These are phyloP conservation scores for Xyrauchen texanus DNA, from an alignment of 2,113 vertebrate species.

Conservation along the genomic window DNA sequence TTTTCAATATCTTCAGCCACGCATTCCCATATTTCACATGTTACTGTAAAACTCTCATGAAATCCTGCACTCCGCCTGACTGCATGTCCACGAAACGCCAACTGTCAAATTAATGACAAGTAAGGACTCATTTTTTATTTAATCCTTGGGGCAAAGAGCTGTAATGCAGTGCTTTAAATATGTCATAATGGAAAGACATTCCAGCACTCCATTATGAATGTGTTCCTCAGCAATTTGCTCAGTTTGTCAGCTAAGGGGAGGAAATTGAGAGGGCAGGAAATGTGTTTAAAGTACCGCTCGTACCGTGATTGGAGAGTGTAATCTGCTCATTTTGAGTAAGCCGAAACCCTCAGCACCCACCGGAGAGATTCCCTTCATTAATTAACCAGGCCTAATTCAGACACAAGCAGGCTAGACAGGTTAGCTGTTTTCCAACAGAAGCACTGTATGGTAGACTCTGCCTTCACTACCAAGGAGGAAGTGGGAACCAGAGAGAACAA, in stretches of 20 bases:
- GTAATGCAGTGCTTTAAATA: conserved; percentile 46
- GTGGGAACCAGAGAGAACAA: no score
- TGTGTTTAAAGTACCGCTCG: conserved; percentile 20
- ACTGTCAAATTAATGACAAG: conserved; percentile 50
- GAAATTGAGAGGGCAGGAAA: conserved; percentile 18
- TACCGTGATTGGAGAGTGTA: conserved; percentile 22
- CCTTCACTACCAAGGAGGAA: no score
- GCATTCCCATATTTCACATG: not conserved
- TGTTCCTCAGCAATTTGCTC: conserved; percentile 54
- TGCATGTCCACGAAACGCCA: conserved; percentile 45
- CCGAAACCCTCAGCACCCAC: conserved; percentile 33
- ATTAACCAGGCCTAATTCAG: conserved; percentile 48
- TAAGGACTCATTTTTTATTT: conserved; percentile 51
- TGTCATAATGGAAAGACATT: conserved; percentile 46
- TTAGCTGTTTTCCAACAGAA: conserved; percentile 31
- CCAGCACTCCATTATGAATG: conserved; percentile 57
- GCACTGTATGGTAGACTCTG: not conserved
- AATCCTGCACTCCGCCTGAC: not conserved
- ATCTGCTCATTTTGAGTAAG: conserved; percentile 24
- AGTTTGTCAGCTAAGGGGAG: conserved; percentile 46
- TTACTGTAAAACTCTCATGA: not conserved
- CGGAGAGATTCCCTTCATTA: conserved; percentile 43
- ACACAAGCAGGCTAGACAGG: conserved; percentile 25
- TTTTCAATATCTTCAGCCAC: conserved; percentile 1
- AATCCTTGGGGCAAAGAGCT: conserved; percentile 42